Evolutionary conservation across 2,113 vertebrate species (phyloP).

Genomic region (Phodopus roborovskii): DNA sequence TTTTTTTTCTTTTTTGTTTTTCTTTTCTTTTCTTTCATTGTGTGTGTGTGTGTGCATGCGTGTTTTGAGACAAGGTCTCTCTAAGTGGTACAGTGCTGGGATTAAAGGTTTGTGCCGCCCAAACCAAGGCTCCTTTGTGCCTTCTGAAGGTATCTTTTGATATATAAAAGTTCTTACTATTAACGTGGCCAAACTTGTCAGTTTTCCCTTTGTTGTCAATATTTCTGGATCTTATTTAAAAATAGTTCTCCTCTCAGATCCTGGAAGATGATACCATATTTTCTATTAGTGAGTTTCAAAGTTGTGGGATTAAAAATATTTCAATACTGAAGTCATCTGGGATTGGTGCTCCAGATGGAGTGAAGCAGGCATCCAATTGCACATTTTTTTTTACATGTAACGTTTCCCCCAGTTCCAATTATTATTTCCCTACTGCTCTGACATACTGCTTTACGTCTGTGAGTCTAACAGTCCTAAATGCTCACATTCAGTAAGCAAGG

Average conservation of each 20-base stretch:
- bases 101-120: background rate
- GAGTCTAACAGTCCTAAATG: background rate
- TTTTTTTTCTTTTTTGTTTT: too few relatives aligned
- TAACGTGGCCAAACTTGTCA: conserved; percentile 10
- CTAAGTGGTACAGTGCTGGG: background rate
- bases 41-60: too few relatives aligned
- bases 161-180: conserved; percentile 45
- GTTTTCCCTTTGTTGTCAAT: conserved; percentile 41
- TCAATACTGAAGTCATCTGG: conserved; percentile 46
- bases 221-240: conserved; percentile 40
- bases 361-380: conserved; percentile 22
- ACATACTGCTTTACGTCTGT: background rate
- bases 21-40: too few relatives aligned
- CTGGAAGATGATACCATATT: conserved; percentile 34
- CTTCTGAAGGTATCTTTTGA: conserved; percentile 4
- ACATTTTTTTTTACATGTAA: background rate
- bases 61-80: background rate
- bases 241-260: conserved; percentile 46
- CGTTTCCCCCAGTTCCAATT: conserved; percentile 26
- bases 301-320: background rate
- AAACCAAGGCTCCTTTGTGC: too few relatives aligned
- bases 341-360: conserved; percentile 10
- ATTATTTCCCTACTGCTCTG: background rate
- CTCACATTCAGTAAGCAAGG: background rate
- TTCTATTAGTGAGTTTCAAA: conserved; percentile 51